Percentiles rank a stretch among this genome's conserved stretches.
phyloP scores from a whole-genome alignment of 1,140 invertebrate genomes.

The Drepana arcuata region DNA sequence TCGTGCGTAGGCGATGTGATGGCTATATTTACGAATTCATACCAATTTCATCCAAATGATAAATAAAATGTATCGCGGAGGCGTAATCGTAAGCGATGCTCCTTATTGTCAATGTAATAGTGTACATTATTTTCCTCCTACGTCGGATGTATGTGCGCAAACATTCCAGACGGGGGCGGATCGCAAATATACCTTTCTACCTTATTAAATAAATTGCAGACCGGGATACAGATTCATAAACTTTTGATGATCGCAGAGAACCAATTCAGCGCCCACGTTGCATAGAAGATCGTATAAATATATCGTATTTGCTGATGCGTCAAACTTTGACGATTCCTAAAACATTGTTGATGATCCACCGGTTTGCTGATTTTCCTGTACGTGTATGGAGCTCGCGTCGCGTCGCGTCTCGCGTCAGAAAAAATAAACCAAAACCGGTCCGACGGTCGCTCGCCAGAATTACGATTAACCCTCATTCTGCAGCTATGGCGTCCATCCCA shows the following conservation, averaged over 20 bases:
- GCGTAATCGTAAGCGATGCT: constrained; percentile 21
- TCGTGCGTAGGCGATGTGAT: constrained; percentile 11
- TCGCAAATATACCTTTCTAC: constrained; percentile 28
- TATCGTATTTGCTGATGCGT: no score
- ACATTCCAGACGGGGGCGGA: constrained; percentile 32
- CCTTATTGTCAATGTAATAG: constrained; percentile 31
- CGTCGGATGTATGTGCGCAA: constrained; percentile 25
- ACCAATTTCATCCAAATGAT: constrained; percentile 3
- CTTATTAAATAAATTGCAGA: no score
- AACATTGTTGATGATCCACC: constrained; percentile 20
- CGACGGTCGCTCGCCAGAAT: constrained; percentile 50
- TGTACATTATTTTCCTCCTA: constrained; percentile 22
- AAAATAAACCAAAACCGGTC: constrained; percentile 47
- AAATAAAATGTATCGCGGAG: constrained; percentile 18
- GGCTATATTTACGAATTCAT: constrained; percentile 14
- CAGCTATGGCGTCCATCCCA: constrained; percentile 32
- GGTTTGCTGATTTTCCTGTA: constrained; percentile 24
- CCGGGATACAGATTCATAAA: no score
- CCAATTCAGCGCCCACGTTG: no score
- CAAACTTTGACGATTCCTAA: constrained; percentile 5
- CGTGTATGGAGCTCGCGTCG: no score
- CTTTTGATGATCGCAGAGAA: no score
- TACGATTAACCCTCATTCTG: constrained; percentile 53
- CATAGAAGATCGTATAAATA: no score
- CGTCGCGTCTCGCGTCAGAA: constrained; percentile 27